Percentiles rank a stretch among this genome's conserved stretches.
phyloP scores from a whole-genome alignment of 1,140 invertebrate species.

The Acromyrmex echinatior region DNA sequence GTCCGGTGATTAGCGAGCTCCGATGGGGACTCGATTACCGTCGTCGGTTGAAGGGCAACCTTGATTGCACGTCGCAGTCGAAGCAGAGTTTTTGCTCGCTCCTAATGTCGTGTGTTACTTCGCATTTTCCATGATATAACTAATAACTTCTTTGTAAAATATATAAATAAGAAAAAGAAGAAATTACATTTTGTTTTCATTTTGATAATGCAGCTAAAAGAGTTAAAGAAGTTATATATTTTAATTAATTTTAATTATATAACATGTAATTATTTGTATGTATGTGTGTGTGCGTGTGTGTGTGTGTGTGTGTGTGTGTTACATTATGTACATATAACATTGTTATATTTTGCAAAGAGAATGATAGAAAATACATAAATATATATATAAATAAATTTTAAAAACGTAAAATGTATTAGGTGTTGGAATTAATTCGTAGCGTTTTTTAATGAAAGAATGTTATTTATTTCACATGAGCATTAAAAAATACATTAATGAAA shows the following conservation, averaged over 20 bases:
- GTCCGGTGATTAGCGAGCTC: conserved; percentile 64
- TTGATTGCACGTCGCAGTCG: conserved; percentile 28
- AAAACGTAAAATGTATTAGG: neutral
- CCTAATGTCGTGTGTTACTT: neutral
- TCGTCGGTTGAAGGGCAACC: conserved; percentile 25
- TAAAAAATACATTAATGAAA: no score
- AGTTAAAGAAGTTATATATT: neutral
- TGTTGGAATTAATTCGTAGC: no score
- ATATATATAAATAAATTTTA: neutral
- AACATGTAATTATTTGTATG: neutral
- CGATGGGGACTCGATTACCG: conserved; percentile 53
- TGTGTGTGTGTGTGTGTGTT: neutral
- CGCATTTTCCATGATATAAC: neutral
- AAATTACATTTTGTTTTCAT: no score
- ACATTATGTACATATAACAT: no score
- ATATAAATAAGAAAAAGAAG: no score
- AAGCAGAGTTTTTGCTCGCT: conserved; percentile 9
- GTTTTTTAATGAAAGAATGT: no score
- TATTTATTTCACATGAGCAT: no score
- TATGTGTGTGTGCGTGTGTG: neutral
- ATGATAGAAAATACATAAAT: neutral
- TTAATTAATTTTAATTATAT: neutral
- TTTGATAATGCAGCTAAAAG: neutral
- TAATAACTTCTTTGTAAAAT: neutral
- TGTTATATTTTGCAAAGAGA: neutral